Evolutionary conservation across 2,888 invertebrate genomes (phyloP), one percentile per base, ranked within the genome.

Genomic region (Amorpha juglandis): DNA sequence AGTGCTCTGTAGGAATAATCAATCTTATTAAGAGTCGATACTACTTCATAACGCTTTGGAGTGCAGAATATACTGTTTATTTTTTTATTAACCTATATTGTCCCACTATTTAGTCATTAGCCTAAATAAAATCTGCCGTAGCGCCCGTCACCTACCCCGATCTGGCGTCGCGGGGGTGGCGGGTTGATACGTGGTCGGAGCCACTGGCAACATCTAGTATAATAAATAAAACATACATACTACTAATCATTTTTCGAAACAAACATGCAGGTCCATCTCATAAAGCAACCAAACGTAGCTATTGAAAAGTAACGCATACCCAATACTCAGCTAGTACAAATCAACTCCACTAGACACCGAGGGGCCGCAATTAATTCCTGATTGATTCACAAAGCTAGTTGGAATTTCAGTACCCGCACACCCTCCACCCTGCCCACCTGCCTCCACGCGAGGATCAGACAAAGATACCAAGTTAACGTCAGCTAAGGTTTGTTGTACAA

Each of bases 401-500:
- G 88, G 85, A 86, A 84, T 84, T 79, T 77, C 81, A 76, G 73
- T 74, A 74, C 74, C 77, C 74, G 38, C 38, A 38, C 38, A 38
- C 75, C 71, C 66, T 71, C 71, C 63, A 65, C 71, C 74, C 70
- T 69, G 66, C 77, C 76, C 78, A 72, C 81, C 78, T 78, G 76
- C 83, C 83, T 78, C 84, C 82, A 83, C 83, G 81, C 84, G 83
- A 85, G 84, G 83, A 85, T 85, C 90, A 91, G 87, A 89, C 90
- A 88, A 89, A 91, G 91, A 91, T 91, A 87, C 89, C 79, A 87
- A 91, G 89, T 90, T 90, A 87, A 89, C 88, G 87, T 88, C 86
- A 88, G 86, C 83, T 86, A 84, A 86, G 88, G 85, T 87, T 88
- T 88, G 85, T 87, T 90, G 85, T 89, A 86, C 89, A 87, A 90